Evolutionary conservation across 53 echinoderm and acorn worm genomes (phyloP), one percentile per base, ranked within the genome.

Genomic region (Holothuria scabra): DNA sequence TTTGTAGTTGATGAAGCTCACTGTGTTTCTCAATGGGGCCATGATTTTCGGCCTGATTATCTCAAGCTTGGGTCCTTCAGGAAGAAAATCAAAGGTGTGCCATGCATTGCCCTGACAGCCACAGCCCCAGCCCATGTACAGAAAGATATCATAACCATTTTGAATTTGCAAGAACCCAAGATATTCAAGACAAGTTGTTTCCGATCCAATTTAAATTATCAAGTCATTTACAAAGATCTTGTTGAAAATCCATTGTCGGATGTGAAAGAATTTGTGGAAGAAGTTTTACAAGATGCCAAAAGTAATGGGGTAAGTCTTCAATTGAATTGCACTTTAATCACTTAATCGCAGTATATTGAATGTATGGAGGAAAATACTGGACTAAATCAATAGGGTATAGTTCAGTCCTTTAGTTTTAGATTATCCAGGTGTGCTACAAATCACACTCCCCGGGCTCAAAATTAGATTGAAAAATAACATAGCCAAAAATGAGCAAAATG

Each of bases 11-110:
- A 97, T 65, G 97, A 97, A 57, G 97, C 97, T 26, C 97, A 97
- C 85, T 97, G 97, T 46, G 97, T 97, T 5, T 97, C 97, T 12
- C 97, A 97, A 80, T 97, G 97, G 97, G 97, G 97, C 11, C 97
- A 97, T 55, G 97, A 97, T 61, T 97, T 97, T 84, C 69, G 97
- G 25, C 97, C 97, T n/a, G 92, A 92, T 56, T 97, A 97, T 80
- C 78, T 97, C 28, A 97, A 92, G 74, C 94, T 97, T 28, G 97
- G 97, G 8, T 65, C 41, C 16, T 60, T 97, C 10, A 88, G 90
- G 21, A 67, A 83, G 69, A 83, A 76, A 74, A 85, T 92, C 30
- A 52, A 56, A 56, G 81, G 67, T 10, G 56, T 90, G 29, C 94
- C 94, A 4, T 97, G 97, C 25, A 84, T 97, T 23, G 97, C 97